phyloP scores from a whole-genome alignment of 2,113 vertebrate species.

The Neogobius melanostomus region DNA sequence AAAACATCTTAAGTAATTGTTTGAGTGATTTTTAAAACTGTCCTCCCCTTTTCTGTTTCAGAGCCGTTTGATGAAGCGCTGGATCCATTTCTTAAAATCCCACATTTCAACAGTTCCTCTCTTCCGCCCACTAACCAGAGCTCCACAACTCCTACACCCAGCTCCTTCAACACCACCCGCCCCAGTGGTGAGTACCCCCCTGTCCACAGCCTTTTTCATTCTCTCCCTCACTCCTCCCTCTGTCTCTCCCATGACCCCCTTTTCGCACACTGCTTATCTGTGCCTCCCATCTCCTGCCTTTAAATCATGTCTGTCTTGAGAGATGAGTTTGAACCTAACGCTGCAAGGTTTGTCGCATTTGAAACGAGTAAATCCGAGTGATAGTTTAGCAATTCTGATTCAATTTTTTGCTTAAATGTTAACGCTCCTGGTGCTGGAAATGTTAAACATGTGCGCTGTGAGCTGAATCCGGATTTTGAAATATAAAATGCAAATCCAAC shows the following conservation, averaged over 20 bases:
- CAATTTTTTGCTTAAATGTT: too few relatives aligned
- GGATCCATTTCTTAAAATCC: slow-evolving; percentile 38
- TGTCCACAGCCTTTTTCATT: background rate
- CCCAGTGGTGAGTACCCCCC: slow-evolving; percentile 64
- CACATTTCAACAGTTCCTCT: slow-evolving; percentile 29
- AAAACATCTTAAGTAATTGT: slow-evolving; percentile 16
- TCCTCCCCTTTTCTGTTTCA: slow-evolving; percentile 27
- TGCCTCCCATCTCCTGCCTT: slow-evolving; percentile 5
- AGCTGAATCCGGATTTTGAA: too few relatives aligned
- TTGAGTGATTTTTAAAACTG: slow-evolving; percentile 26
- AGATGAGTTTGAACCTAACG: slow-evolving; percentile 22
- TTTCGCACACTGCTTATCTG: slow-evolving; percentile 9
- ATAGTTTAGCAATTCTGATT: too few relatives aligned
- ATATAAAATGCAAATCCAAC: too few relatives aligned
- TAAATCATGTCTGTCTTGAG: slow-evolving; percentile 27
- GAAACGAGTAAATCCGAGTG: too few relatives aligned
- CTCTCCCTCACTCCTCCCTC: background rate
- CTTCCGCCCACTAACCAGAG: slow-evolving; percentile 45
- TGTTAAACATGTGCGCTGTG: too few relatives aligned
- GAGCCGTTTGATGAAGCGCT: slow-evolving; percentile 56
- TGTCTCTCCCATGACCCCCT: background rate
- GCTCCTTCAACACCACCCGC: slow-evolving; percentile 50
- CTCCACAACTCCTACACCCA: slow-evolving; percentile 42
- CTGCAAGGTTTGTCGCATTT: too few relatives aligned
- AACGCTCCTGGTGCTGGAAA: too few relatives aligned